Evolutionary conservation across 2,113 vertebrate species (phyloP).

Genomic region (Psophia crepitans): DNA sequence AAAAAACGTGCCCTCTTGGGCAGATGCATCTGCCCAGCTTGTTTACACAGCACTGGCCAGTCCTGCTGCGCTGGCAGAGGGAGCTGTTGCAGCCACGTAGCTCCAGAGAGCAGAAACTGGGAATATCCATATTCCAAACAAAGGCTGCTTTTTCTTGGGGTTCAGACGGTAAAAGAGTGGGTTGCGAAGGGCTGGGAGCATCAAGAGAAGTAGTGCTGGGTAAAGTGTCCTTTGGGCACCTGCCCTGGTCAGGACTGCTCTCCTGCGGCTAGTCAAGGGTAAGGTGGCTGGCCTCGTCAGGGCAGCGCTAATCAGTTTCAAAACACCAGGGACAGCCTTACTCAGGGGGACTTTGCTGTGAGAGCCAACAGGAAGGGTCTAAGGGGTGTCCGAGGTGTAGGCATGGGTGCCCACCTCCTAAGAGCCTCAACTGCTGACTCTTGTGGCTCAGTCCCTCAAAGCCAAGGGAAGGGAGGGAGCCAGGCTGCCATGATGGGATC

Average conservation of each 20-base stretch:
- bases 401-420: background rate
- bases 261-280: background rate
- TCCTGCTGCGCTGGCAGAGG: background rate
- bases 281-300: background rate
- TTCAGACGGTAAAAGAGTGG: background rate
- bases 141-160: background rate
- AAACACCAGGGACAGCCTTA: background rate
- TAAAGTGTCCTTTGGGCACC: background rate
- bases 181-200: background rate
- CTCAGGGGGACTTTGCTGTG: rapidly evolving
- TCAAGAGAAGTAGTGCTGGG: background rate
- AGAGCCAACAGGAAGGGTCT: background rate
- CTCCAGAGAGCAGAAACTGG: background rate
- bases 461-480: background rate
- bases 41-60: background rate
- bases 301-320: background rate
- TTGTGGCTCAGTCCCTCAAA: background rate
- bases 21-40: rapidly evolving
- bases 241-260: background rate
- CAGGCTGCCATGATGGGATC: background rate
- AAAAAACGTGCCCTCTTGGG: background rate
- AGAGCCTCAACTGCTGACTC: background rate
- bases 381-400: rapidly evolving
- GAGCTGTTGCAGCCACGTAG: background rate
- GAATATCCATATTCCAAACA: background rate